These are phyloP conservation scores for Meles meles DNA, from an alignment of 2,113 vertebrate genomes.

Conservation along the genomic window DNA sequence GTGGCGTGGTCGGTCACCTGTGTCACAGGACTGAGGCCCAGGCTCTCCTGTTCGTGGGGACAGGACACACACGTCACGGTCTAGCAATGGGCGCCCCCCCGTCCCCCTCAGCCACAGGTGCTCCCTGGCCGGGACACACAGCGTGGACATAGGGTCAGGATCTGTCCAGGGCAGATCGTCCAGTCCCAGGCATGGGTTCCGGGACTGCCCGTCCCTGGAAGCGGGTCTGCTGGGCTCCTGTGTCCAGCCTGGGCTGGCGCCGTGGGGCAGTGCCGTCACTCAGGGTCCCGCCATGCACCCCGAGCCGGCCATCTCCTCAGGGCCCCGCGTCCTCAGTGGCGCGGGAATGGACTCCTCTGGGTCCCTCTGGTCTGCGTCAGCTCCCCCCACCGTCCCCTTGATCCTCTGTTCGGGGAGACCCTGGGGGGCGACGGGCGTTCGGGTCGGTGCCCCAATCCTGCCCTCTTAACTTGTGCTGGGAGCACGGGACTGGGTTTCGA, in stretches of 20 bases:
- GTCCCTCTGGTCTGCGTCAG: neutral
- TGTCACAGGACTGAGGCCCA: neutral
- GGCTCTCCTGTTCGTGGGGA: neutral
- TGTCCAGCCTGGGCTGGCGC: neutral
- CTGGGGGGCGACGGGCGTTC: neutral
- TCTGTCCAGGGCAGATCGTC: neutral
- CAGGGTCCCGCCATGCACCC: neutral
- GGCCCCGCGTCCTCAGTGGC: neutral
- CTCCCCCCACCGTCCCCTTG: neutral
- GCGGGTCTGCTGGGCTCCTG: accelerated
- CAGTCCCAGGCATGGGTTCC: neutral
- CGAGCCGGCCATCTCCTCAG: neutral
- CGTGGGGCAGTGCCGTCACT: neutral
- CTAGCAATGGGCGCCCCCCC: neutral
- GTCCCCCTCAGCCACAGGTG: neutral
- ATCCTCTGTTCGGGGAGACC: neutral
- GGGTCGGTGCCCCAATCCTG: neutral
- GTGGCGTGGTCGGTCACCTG: neutral
- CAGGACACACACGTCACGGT: neutral
- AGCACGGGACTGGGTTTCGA: neutral
- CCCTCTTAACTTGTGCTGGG: neutral
- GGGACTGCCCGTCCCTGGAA: neutral
- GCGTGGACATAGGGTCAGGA: neutral
- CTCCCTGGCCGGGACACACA: neutral
- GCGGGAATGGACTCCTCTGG: neutral